phyloP scores from a whole-genome alignment of 2,113 vertebrate species.

The Corvus hawaiiensis region DNA sequence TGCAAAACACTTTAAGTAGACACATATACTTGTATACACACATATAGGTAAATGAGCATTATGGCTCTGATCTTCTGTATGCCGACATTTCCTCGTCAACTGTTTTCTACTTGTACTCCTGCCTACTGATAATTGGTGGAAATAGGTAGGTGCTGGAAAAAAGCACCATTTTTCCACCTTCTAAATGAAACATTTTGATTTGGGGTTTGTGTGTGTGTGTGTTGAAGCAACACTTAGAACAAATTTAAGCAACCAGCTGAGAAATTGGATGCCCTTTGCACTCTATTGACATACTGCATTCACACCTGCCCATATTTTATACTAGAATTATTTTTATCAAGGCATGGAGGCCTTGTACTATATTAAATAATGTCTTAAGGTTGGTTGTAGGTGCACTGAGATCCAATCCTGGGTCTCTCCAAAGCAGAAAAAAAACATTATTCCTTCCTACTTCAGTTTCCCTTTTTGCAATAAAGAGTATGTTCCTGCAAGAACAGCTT shows the following conservation, averaged over 20 bases:
- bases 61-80: neutral
- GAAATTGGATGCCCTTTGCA: neutral
- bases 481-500: neutral
- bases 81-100: neutral
- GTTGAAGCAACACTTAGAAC: neutral
- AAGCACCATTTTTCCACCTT: neutral
- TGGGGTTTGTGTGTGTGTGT: accelerated
- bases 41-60: neutral
- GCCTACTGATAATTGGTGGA: neutral
- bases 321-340: neutral
- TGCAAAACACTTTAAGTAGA: neutral
- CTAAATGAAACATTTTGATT: neutral
- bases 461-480: neutral
- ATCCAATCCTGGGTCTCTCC: neutral
- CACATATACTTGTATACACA: neutral
- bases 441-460: neutral
- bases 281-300: neutral
- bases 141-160: neutral
- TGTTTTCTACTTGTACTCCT: neutral
- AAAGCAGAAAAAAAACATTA: accelerated
- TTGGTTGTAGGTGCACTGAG: neutral
- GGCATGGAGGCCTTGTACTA: accelerated
- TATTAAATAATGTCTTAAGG: neutral
- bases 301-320: neutral
- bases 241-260: neutral